Conservation (phyloP, 1,140 invertebrate genomes). For the Cydia pomonella region DNA sequence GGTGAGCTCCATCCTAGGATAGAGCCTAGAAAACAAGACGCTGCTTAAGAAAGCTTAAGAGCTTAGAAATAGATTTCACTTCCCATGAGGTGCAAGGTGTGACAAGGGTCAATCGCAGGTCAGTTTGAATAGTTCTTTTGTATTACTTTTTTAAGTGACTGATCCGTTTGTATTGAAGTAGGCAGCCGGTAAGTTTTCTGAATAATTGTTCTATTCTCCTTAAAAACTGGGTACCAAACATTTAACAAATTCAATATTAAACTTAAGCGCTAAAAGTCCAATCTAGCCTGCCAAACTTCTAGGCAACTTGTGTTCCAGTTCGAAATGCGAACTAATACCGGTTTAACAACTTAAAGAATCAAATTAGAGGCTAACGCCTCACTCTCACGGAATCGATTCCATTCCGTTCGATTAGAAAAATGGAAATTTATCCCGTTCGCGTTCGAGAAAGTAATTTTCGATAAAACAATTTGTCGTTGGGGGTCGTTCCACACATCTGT, state of each 20-base stretch:
- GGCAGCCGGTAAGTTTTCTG: too few relatives aligned
- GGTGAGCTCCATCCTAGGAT: too few relatives aligned
- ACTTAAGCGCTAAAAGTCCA: background rate
- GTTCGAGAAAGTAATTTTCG: conserved; percentile 64
- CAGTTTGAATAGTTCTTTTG: too few relatives aligned
- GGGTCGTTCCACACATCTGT: conserved; percentile 54
- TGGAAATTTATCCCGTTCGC: conserved; percentile 56
- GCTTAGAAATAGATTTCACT: too few relatives aligned
- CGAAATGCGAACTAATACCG: conserved; percentile 19
- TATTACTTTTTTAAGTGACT: too few relatives aligned
- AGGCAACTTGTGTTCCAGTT: background rate
- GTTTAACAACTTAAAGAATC: conserved; percentile 21
- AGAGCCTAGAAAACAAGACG: too few relatives aligned
- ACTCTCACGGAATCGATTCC: conserved; percentile 37
- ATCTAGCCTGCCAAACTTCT: background rate
- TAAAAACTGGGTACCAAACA: too few relatives aligned
- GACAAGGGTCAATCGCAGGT: too few relatives aligned
- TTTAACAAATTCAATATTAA: background rate
- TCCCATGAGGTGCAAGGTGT: too few relatives aligned
- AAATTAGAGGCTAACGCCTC: conserved; percentile 44
- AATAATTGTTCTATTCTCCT: too few relatives aligned
- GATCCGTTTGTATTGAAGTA: too few relatives aligned
- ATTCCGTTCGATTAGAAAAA: conserved; percentile 62
- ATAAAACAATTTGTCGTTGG: conserved; percentile 65
- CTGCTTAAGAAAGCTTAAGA: too few relatives aligned